These are phyloP conservation scores for Anthopleura sola DNA, from an alignment of 64 coral and sea anemone species.

Conservation along the genomic window DNA sequence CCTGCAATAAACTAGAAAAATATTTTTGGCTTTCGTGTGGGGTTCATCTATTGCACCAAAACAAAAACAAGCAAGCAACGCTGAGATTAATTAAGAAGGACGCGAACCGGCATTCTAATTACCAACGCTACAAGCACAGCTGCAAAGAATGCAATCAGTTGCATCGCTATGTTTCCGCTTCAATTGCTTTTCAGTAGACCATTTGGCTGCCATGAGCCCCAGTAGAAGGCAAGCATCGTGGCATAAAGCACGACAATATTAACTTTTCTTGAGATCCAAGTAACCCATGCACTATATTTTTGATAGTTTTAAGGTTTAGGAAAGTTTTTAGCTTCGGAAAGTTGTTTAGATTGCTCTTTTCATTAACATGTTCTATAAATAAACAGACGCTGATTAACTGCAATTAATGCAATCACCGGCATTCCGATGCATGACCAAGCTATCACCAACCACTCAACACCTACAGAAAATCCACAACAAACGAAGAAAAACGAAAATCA, in stretches of 20 bases:
- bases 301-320: background rate
- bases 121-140: background rate
- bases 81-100: background rate
- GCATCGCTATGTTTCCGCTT: constrained; percentile 14
- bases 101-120: background rate
- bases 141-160: constrained; percentile 4
- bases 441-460: background rate
- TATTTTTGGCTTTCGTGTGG: too few relatives aligned
- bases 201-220: background rate
- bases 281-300: background rate
- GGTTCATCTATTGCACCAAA: too few relatives aligned
- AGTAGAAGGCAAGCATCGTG: background rate
- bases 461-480: background rate
- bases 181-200: background rate
- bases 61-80: background rate
- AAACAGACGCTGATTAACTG: background rate
- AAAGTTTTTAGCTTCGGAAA: background rate
- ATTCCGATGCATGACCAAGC: constrained; percentile 12
- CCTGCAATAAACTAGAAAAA: too few relatives aligned
- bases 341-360: background rate
- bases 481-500: background rate
- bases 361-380: constrained; percentile 5
- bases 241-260: background rate
- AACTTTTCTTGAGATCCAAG: background rate
- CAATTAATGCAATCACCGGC: background rate